Percentiles rank a stretch among this genome's conserved stretches.
Evolutionary conservation across 1,140 invertebrate genomes (phyloP).

Genomic region (Akabosia matsudoensis): DNA sequence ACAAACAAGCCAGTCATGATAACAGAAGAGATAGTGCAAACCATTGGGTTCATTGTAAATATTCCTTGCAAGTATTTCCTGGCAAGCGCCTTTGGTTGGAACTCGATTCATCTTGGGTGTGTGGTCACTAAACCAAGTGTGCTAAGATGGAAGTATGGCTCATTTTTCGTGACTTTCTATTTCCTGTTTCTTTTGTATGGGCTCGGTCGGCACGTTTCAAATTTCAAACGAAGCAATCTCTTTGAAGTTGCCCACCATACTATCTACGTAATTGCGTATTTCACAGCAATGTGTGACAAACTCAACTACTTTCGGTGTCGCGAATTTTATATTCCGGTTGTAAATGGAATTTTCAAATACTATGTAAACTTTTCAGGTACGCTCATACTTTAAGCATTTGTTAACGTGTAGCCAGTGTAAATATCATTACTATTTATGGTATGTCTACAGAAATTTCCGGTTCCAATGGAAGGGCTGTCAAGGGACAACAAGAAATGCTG

Average conservation of each 20-base stretch:
- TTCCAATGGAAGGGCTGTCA: not conserved
- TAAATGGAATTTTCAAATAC: not conserved
- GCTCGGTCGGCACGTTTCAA: not conserved
- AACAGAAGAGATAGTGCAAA: not conserved
- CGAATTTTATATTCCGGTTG: not conserved
- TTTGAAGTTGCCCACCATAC: not conserved
- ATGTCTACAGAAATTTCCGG: not conserved
- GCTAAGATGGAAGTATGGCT: not conserved
- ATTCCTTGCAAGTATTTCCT: not conserved
- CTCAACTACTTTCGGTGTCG: not conserved
- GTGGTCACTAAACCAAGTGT: not conserved
- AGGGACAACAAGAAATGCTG: not conserved
- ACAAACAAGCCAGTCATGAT: not conserved
- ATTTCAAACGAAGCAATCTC: not conserved
- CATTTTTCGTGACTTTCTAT: constrained; percentile 4
- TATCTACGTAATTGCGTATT: not conserved
- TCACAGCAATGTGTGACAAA: not conserved
- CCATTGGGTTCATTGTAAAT: not conserved
- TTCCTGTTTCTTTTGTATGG: constrained; percentile 7
- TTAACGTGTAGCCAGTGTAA: not conserved
- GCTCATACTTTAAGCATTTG: not conserved
- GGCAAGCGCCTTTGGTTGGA: not conserved
- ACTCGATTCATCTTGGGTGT: not conserved
- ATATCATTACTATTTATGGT: not conserved
- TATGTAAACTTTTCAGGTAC: not conserved